Evolutionary conservation across 37 sponge, comb jelly and placozoan species (phyloP).

Genomic region (Cladorhizidae sp.): DNA sequence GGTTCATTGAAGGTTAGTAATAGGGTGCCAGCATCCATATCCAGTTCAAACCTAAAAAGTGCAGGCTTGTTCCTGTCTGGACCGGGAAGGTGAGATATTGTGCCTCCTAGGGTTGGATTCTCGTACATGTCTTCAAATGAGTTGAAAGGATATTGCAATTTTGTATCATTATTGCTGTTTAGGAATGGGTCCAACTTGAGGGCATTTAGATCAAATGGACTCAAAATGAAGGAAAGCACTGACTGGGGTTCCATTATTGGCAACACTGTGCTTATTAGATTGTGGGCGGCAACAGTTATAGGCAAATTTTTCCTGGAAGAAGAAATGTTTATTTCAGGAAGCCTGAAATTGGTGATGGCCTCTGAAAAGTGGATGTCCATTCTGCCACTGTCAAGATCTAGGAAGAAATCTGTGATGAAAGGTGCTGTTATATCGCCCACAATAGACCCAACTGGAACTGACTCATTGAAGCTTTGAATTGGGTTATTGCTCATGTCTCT

Average conservation of each 20-base stretch:
- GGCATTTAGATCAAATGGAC: constrained; percentile 53
- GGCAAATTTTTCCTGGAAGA: constrained; percentile 12
- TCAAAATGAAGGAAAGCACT: constrained; percentile 37
- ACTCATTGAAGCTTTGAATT: constrained; percentile 16
- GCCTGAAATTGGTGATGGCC: constrained; percentile 68
- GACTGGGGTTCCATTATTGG: constrained; percentile 53
- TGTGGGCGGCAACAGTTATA: neutral
- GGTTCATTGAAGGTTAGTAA: constrained; percentile 80
- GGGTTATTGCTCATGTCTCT: constrained; percentile 60
- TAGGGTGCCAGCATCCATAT: constrained; percentile 63
- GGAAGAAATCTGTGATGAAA: constrained; percentile 50
- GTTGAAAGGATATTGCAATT: constrained; percentile 46
- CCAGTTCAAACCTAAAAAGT: constrained; percentile 59
- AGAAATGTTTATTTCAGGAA: constrained; percentile 35
- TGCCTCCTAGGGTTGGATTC: constrained; percentile 54
- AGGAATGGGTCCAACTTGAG: constrained; percentile 73
- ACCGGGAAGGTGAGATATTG: constrained; percentile 19
- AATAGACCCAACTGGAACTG: constrained; percentile 29
- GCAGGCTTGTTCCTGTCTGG: constrained; percentile 63
- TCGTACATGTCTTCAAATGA: constrained; percentile 74
- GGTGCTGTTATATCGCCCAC: constrained; percentile 69
- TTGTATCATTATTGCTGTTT: constrained; percentile 19
- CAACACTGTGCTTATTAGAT: constrained; percentile 24
- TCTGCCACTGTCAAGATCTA: constrained; percentile 53
- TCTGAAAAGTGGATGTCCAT: constrained; percentile 75